Evolutionary conservation across 2,113 vertebrate genomes (phyloP), one percentile per base, ranked within the genome.

Genomic region (Tetraodon nigroviridis): DNA sequence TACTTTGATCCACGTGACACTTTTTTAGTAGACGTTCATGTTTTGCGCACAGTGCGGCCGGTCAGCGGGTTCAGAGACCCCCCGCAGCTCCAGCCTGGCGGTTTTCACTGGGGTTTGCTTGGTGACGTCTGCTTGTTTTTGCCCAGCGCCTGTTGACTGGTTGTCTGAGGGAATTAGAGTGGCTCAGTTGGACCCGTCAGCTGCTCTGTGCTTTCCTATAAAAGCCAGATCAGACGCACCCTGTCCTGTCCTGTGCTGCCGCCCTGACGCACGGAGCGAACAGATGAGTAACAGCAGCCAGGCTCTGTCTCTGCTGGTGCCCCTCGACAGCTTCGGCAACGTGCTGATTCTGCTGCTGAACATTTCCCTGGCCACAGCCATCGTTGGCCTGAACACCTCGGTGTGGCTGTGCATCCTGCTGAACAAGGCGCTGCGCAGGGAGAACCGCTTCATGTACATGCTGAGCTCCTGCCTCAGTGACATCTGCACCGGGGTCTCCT

Each of bases 361-460:
- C 44, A 20, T 90, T 20, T 32, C 71, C 3, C 53, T 90, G 44
- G 84, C 88, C 1, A 55, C 85, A 2, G 20, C 65, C 7, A 91
- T 91, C 49, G 64, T 90, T 55, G 73, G 88, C 46, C 59, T 91
- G 15, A 92, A 90, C 63, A 22, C 57, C 49, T 90, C 89, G 0
- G 90, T 90, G 52, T 84, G 67, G 14, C 17, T 87, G 14, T 80
- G 86, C 51, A 89, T 91, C 1, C 17, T 89, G 71, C 47, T 88
- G 14, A 83, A 76, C 79, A 53, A 51, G 46, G 73, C 78, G 1
- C 77, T 91, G 56, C 88, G 84, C 61, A 64, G 53, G 1, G 85
- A 92, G 78, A 90, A 90, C 76, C 88, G 90, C 61, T 89, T 89
- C 80, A 82, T 92, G 86, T 92, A 91, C 80, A 92, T 92, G 90